Evolutionary conservation across 2,113 vertebrate species (phyloP).

Genomic region (Oplegnathus fasciatus): DNA sequence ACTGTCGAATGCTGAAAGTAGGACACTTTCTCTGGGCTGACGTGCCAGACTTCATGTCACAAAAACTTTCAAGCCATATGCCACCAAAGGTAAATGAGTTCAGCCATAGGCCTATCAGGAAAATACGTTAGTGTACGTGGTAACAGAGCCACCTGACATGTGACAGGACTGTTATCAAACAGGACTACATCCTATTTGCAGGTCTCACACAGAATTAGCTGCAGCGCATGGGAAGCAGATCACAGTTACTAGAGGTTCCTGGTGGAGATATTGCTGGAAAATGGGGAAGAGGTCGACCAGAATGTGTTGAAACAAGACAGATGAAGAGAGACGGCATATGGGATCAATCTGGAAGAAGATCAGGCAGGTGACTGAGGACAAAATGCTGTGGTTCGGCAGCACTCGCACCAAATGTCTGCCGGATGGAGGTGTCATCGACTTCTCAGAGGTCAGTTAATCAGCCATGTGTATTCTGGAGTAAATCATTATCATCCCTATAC

Average conservation of each 20-base stretch:
- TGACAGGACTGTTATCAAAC: slow-evolving; percentile 54
- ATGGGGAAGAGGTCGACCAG: background rate
- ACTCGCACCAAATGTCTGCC: slow-evolving; percentile 37
- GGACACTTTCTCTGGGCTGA: slow-evolving; percentile 8
- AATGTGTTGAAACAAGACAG: background rate
- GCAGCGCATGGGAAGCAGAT: background rate
- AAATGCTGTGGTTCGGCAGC: slow-evolving; percentile 45
- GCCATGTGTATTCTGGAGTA: background rate
- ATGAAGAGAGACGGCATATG: slow-evolving; percentile 48
- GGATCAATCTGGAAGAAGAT: slow-evolving; percentile 73
- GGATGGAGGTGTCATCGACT: slow-evolving; percentile 6
- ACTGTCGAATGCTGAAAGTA: slow-evolving; percentile 2
- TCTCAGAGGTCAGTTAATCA: slow-evolving; percentile 62
- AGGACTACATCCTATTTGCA: slow-evolving; percentile 72
- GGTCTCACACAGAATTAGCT: slow-evolving; percentile 57
- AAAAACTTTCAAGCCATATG: slow-evolving; percentile 7
- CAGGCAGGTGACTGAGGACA: slow-evolving; percentile 49
- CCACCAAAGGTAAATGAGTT: slow-evolving; percentile 47
- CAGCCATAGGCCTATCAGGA: slow-evolving; percentile 1
- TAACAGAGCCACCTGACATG: slow-evolving; percentile 38
- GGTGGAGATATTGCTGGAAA: background rate
- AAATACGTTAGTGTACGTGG: slow-evolving; percentile 16
- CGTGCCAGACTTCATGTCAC: slow-evolving; percentile 3
- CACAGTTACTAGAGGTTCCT: background rate
- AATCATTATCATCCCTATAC: background rate